phyloP scores from a whole-genome alignment of 2,797 vertebrate genomes.

The Botia almorhae region DNA sequence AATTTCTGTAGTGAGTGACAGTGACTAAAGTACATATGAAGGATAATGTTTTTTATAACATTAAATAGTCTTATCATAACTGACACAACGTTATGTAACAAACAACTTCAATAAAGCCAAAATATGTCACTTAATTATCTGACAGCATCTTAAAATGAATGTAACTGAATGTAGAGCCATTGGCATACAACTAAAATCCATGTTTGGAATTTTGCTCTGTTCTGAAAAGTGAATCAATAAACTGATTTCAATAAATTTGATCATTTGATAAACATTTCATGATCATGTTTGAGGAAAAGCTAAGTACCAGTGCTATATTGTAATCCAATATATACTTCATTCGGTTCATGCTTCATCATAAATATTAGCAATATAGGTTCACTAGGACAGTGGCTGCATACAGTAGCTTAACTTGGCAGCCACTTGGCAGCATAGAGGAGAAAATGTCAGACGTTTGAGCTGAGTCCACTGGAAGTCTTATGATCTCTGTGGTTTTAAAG shows the following conservation, averaged over 20 bases:
- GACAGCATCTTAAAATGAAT: neutral
- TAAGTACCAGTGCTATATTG: neutral
- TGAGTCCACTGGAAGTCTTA: neutral
- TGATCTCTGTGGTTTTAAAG: constrained; percentile 37
- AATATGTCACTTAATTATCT: neutral
- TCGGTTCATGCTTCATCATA: neutral
- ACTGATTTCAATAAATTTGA: too few relatives aligned
- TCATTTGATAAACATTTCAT: too few relatives aligned
- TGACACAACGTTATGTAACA: neutral
- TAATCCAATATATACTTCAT: constrained; percentile 10
- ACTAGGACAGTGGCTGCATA: neutral
- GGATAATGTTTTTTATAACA: neutral
- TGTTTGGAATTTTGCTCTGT: neutral
- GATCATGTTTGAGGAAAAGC: neutral
- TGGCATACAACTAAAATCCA: neutral
- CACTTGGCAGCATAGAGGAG: neutral
- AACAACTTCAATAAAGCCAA: neutral
- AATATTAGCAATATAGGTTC: constrained; percentile 4
- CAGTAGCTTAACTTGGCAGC: neutral
- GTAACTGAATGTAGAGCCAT: neutral
- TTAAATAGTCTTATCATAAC: neutral
- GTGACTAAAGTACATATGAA: neutral
- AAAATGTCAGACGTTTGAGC: neutral
- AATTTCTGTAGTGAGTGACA: neutral
- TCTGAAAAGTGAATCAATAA: too few relatives aligned